Evolutionary conservation across 2,797 vertebrate species (phyloP), one percentile per base, ranked within the genome.

Genomic region (Nannoperca australis): DNA sequence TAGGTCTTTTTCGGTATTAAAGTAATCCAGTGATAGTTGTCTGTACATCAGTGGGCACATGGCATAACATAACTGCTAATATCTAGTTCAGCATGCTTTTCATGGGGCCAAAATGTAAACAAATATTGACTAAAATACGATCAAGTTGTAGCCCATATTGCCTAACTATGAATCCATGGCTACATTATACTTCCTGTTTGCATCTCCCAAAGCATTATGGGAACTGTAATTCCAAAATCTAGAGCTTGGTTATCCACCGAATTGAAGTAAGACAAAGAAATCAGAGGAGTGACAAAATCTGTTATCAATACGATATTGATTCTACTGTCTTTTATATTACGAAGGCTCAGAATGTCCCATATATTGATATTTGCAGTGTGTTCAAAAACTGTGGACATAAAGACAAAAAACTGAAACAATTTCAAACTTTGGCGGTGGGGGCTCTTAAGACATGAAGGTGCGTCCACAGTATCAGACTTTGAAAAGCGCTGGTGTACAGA

Each of bases 1-100:
- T 32, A 32, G 6, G 32, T 56, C 24, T 24, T 56, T 20, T 24
- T 56, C 0, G 20, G 20, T 17, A 11, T 56, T 1, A 50, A 42
- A 38, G 45, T 60, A 17, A 24, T 40, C 7, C 7, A 32, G 47
- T 4, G 55, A 40, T 13, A 24, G 20, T 24, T 47, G 14, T 24
- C 4, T 34, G 1, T 36, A 32, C 53, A 55, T 36, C n/a, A 22
- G 30, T 18, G 7, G 9, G 8, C 17, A 5, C 0, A 18, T 0
- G 24, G n/a, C 9, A 38, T 18, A 20, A 51, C 5, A 10, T 2
- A 27, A 1, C 14, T 14, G 10, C 15, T 59, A 7, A 36, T 14
- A 49, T 15, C 0, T 9, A 1, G 38, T 70, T 38, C 10, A 0
- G 7, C 64, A 24, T 36, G 2, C 2, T 18, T 53, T 53, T 1